A percentile compares a stretch with the other conserved stretches of the same genome.
Evolutionary conservation across 1,140 invertebrate species (phyloP).

Genomic region (Zaprionus tsacasi): DNA sequence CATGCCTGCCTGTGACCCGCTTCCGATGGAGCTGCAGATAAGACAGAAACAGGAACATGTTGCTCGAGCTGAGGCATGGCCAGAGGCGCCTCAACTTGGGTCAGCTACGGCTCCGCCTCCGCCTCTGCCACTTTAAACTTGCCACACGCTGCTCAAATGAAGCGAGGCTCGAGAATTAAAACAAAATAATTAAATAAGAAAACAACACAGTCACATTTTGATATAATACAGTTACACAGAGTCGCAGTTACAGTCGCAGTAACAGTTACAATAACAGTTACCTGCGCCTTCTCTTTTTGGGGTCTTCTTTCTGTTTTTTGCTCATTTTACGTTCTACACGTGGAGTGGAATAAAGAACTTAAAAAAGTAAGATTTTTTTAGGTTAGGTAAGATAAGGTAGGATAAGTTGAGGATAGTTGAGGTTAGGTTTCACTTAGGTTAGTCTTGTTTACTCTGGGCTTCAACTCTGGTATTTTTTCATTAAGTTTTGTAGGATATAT

Average conservation of each 20-base stretch:
- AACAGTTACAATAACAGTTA: neutral
- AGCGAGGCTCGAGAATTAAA: slow-evolving; percentile 58
- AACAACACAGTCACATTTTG: slow-evolving; percentile 30
- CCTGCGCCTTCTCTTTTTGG: no score
- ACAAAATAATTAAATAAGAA: slow-evolving; percentile 59
- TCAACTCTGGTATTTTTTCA: no score
- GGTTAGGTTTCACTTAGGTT: no score
- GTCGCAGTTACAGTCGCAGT: slow-evolving; percentile 17
- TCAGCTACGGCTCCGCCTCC: slow-evolving; percentile 30
- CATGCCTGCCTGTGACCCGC: slow-evolving; percentile 1
- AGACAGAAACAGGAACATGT: neutral
- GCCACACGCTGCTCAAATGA: slow-evolving; percentile 18
- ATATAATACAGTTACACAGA: slow-evolving; percentile 20
- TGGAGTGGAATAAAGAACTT: no score
- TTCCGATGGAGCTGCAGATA: neutral
- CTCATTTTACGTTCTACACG: neutral
- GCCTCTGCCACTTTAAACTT: slow-evolving; percentile 73
- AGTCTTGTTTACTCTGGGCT: no score
- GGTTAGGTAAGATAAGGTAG: no score
- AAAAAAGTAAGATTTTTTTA: no score
- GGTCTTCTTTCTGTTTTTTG: neutral
- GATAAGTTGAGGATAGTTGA: no score
- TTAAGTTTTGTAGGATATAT: no score
- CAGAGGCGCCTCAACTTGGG: neutral
- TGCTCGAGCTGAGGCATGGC: neutral